A percentile compares a stretch with the other conserved stretches of the same genome.
These are phyloP conservation scores for Heptranchias perlo DNA, from an alignment of 2,113 vertebrate species.

Conservation along the genomic window DNA sequence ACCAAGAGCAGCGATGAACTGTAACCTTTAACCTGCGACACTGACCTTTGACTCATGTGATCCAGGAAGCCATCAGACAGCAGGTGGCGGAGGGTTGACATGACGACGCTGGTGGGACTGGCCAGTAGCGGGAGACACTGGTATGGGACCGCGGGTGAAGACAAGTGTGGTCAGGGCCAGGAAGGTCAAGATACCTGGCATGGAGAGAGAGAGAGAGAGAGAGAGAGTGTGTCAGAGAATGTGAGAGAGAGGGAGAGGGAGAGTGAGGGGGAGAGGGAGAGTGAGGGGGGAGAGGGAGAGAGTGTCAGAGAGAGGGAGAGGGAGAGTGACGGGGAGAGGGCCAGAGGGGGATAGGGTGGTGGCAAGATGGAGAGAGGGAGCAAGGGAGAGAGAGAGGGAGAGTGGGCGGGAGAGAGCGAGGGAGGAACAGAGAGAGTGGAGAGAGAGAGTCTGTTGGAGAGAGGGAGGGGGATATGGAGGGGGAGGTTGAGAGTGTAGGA, in stretches of 20 bases:
- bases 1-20: too few species aligned
- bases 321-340: too few species aligned
- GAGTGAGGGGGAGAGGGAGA: not conserved
- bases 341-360: too few species aligned
- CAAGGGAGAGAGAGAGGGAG: not conserved
- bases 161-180: slow-evolving; percentile 53
- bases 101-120: slow-evolving; percentile 47
- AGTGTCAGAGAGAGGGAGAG: too few species aligned
- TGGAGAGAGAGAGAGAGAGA: not conserved
- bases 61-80: slow-evolving; percentile 56
- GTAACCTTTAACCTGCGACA: too few species aligned
- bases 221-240: too few species aligned
- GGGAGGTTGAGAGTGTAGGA: too few species aligned
- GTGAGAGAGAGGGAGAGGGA: not conserved
- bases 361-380: not conserved
- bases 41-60: slow-evolving; percentile 58
- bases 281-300: not conserved
- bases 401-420: not conserved
- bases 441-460: not conserved
- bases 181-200: slow-evolving; percentile 55
- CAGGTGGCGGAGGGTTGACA: slow-evolving; percentile 55
- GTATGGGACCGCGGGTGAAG: slow-evolving; percentile 55
- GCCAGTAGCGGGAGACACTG: slow-evolving; percentile 55
- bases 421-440: too few species aligned
- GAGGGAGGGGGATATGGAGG: too few species aligned